Conservation (phyloP, 2,113 vertebrate species). For the Pica pica region DNA sequence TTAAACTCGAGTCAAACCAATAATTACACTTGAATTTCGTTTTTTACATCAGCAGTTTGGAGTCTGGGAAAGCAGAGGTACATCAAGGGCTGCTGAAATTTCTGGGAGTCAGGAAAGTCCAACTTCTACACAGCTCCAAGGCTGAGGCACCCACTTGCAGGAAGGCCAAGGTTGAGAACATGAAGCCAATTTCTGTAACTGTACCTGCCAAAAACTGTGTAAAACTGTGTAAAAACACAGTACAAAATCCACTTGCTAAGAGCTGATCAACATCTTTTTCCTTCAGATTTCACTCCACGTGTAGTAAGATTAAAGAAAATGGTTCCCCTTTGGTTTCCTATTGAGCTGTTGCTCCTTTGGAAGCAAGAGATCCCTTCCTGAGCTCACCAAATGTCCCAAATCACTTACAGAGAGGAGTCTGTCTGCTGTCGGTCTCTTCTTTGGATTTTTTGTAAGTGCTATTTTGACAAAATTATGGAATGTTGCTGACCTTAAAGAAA, state of each 20-base stretch:
- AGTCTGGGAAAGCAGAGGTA: background rate
- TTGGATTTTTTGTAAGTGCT: conserved; percentile 95
- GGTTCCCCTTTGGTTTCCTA: background rate
- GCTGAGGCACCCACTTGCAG: background rate
- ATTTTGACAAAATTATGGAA: conserved; percentile 98
- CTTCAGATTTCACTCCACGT: background rate
- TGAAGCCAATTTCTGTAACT: background rate
- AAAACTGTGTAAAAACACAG: accelerated
- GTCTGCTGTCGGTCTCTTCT: conserved; percentile 96
- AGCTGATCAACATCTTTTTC: background rate
- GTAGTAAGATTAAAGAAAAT: background rate
- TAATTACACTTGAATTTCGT: background rate
- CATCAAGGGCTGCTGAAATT: background rate
- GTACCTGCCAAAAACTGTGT: background rate
- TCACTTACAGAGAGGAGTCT: conserved; percentile 88
- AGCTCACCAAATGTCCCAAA: background rate
- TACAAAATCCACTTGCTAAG: background rate
- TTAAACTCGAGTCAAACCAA: background rate
- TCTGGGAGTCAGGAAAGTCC: background rate
- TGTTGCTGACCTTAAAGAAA: conserved; percentile 80
- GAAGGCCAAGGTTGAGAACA: background rate
- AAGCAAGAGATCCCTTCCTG: background rate
- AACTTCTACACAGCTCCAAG: accelerated
- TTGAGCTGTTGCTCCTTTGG: background rate
- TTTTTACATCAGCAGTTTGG: background rate